These are phyloP conservation scores for Pissodes strobi DNA, from an alignment of 1,140 invertebrate genomes.

Conservation along the genomic window DNA sequence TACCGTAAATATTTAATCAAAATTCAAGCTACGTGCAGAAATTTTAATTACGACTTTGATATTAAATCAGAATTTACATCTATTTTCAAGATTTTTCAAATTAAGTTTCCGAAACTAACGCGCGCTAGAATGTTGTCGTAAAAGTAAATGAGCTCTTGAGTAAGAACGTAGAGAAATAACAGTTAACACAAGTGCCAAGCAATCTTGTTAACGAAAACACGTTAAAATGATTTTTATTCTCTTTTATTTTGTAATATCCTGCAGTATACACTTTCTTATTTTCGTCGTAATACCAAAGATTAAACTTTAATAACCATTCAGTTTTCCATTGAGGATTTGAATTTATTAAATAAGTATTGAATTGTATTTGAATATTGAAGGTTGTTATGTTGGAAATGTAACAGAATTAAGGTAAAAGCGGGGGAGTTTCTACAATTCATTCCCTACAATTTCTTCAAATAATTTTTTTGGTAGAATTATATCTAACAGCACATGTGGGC, in stretches of 20 bases:
- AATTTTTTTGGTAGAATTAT: too few species aligned
- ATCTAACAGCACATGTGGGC: too few species aligned
- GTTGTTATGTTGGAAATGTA: too few species aligned
- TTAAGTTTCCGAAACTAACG: constrained; percentile 4
- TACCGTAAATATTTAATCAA: not conserved
- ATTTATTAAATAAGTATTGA: too few species aligned
- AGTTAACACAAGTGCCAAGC: constrained; percentile 17
- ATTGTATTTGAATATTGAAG: too few species aligned
- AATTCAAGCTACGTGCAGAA: not conserved
- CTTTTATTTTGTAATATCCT: constrained; percentile 16
- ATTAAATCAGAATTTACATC: constrained; percentile 5
- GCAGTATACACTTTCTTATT: too few species aligned
- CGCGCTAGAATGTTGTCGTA: not conserved
- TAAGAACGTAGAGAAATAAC: constrained; percentile 13
- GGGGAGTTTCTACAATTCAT: too few species aligned
- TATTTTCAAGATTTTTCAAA: constrained; percentile 1
- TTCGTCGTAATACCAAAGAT: too few species aligned
- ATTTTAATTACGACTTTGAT: not conserved
- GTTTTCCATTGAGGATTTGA: too few species aligned
- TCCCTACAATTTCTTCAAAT: too few species aligned
- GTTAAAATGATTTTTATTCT: constrained; percentile 11
- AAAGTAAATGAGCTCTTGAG: constrained; percentile 15
- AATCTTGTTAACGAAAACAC: constrained; percentile 22
- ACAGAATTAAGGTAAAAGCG: too few species aligned
- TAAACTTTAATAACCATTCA: too few species aligned